A percentile compares a stretch with the other conserved stretches of the same genome.
Conservation (phyloP, 1,140 invertebrate genomes). For the Vanessa atalanta region DNA sequence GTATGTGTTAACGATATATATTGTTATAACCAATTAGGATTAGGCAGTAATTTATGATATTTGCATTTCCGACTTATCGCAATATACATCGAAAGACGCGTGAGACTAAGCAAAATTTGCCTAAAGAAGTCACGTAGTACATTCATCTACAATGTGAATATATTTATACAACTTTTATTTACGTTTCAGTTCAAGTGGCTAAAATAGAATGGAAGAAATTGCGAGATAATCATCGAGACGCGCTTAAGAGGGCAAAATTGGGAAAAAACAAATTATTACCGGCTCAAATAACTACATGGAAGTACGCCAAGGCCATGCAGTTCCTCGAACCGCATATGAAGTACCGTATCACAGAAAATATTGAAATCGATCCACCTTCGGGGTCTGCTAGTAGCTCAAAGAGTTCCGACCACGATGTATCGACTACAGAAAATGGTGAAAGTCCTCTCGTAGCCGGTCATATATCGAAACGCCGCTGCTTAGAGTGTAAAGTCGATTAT, state of each 20-base stretch:
- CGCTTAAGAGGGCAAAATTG: conserved; percentile 67
- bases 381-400: conserved; percentile 27
- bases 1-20: no score
- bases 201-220: conserved; percentile 73
- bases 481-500: conserved; percentile 41
- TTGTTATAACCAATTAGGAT: no score
- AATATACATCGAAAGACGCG: no score
- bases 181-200: conserved; percentile 61
- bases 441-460: conserved; percentile 25
- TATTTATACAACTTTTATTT: background rate
- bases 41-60: no score
- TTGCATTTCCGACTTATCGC: no score
- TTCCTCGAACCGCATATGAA: conserved; percentile 75
- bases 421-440: conserved; percentile 50
- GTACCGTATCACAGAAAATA: conserved; percentile 72
- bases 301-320: conserved; percentile 74
- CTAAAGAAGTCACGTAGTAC: no score
- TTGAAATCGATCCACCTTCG: conserved; percentile 58
- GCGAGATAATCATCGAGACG: conserved; percentile 70
- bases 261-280: conserved; percentile 72
- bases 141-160: no score
- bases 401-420: conserved; percentile 56
- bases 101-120: no score
- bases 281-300: conserved; percentile 74
- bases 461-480: conserved; percentile 49